Percentiles rank a stretch among this genome's conserved stretches.
Evolutionary conservation across 2,797 vertebrate species (phyloP).

Genomic region (Eospalax fontanierii): DNA sequence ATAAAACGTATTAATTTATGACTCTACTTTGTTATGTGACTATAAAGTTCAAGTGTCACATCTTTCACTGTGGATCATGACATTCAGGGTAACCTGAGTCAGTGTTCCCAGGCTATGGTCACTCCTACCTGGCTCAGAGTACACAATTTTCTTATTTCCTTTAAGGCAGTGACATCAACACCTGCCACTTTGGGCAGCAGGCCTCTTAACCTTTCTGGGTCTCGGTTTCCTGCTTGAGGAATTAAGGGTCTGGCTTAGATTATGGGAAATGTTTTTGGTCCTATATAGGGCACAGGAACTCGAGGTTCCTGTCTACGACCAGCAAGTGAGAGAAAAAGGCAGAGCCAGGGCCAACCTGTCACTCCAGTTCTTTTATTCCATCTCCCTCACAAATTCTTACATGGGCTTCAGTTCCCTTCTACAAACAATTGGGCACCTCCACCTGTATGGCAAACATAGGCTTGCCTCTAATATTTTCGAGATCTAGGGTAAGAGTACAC

Average conservation of each 20-base stretch:
- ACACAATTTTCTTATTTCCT: not conserved
- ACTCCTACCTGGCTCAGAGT: not conserved
- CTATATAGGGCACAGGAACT: not conserved
- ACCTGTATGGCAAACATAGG: not conserved
- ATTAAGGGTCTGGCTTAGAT: not conserved
- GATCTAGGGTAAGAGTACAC: not conserved
- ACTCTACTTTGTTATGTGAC: not conserved
- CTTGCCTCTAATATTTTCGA: not conserved
- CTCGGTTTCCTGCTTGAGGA: conserved; percentile 26
- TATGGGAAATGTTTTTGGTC: not conserved
- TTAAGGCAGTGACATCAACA: not conserved
- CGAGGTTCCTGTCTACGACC: not conserved
- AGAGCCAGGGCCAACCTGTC: not conserved
- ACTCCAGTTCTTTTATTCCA: not conserved
- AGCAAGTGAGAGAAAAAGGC: conserved; percentile 37
- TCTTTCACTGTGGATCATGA: not conserved
- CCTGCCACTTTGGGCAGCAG: not conserved
- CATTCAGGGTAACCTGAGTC: not conserved
- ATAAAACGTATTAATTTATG: not conserved
- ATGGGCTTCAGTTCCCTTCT: not conserved
- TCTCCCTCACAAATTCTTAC: not conserved
- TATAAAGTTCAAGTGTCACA: not conserved
- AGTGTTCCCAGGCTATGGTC: not conserved
- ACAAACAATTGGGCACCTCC: not conserved
- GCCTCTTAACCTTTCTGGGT: not conserved